Base-by-base conservation (phyloP, 2,113 vertebrate genomes). In the Eulemur macaco region DNA sequence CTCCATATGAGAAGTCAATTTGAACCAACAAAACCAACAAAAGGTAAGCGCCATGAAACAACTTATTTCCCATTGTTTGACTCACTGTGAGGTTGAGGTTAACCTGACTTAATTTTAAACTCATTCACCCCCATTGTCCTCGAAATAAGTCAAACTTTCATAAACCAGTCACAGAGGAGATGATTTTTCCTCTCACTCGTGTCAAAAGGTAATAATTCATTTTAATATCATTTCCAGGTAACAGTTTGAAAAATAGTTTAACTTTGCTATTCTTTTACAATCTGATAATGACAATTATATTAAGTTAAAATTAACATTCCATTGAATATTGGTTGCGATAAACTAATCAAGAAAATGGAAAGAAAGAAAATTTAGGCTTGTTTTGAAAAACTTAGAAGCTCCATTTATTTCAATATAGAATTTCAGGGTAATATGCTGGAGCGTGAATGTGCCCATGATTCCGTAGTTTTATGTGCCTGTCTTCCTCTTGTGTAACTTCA, bases 21-120 rank as follows among this genome's bases (percentile, higher is more conserved):
- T 94, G 73, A 95, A 68, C 52, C 39, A 47, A 66, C 74, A 90
- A 93, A 96, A 96, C 77, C 23, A 89, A 82, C n/a, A 81, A 37
- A 91, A 71, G 3, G 60, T 54, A 54, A 58, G 17, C 37, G 69
- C 47, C 37, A 27, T n/a, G 71, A 91, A 69, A 74, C 25, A 86
- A 92, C 42, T 73, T 74, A 63, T 27, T 34, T 34, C 54, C 42
- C 13, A 34, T 37, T 87, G 69, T 63, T 71, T 31, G 31, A 31
- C 18, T 82, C 21, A 45, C 69, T 86, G 45, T 50, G 42, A 64
- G 42, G 21, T 10, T 87, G 42, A 54, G 10, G 2, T 84, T 80
- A 90, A 83, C 23, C 45, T 52, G 60, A 47, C 31, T 91, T 89
- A 37, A 93, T 82, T 71, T 69, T 64, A 86, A 77, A 82, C 10